Conservation (phyloP, 2,797 vertebrate genomes). For the Parauchenoglanis punctatus region DNA sequence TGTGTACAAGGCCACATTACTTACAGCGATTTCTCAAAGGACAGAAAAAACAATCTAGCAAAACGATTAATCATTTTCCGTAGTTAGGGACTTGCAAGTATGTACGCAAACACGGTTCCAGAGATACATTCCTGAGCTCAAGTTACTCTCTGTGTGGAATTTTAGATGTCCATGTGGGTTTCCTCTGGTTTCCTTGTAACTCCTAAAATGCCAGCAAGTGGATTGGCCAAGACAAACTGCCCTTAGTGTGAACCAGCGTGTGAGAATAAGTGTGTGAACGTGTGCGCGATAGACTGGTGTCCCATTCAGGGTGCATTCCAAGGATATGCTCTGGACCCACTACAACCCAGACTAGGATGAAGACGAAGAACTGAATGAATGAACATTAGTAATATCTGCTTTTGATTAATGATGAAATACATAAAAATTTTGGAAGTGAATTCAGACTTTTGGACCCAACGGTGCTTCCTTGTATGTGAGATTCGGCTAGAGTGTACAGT, state of each 20-base stretch:
- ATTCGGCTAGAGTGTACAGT: neutral
- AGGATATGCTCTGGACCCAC: neutral
- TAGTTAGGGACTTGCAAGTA: neutral
- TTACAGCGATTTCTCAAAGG: neutral
- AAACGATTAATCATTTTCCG: neutral
- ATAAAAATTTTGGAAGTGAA: neutral
- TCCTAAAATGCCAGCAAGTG: neutral
- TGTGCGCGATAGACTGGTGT: neutral
- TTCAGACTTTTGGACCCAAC: neutral
- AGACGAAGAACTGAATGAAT: neutral
- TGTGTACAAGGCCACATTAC: neutral
- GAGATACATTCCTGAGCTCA: slow-evolving; percentile 7
- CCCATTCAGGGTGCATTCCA: neutral
- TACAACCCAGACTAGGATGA: neutral
- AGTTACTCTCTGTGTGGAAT: neutral
- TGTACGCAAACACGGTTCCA: no score
- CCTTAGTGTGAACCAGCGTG: neutral
- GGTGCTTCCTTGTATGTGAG: neutral
- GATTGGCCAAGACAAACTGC: neutral
- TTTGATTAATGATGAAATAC: neutral
- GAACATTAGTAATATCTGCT: neutral
- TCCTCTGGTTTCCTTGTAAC: neutral
- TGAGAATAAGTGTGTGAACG: no score
- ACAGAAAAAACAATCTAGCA: neutral
- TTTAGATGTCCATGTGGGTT: neutral